phyloP scores from a whole-genome alignment of 1,140 invertebrate species.

The Macrobrachium nipponense region DNA sequence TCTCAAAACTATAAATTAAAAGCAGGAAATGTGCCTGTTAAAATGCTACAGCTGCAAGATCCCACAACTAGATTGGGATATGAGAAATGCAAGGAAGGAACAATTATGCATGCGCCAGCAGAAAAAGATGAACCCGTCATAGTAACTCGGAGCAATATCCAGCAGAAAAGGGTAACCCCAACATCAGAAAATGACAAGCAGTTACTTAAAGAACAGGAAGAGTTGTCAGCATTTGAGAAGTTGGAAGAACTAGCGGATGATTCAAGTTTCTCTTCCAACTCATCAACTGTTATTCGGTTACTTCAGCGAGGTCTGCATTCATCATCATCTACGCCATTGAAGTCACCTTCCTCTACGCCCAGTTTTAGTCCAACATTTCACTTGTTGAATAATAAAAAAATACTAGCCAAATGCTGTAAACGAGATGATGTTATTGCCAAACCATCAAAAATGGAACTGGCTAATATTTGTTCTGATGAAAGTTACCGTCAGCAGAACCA shows the following conservation, averaged over 20 bases:
- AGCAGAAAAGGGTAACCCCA: background rate
- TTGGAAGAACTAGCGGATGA: slow-evolving; percentile 78
- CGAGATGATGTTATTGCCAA: no score
- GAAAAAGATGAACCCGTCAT: background rate
- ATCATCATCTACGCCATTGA: slow-evolving; percentile 68
- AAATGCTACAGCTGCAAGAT: background rate
- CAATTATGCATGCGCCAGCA: background rate
- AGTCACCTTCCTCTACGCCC: background rate
- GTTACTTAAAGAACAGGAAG: slow-evolving; percentile 67
- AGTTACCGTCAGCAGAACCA: background rate
- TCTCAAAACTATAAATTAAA: background rate
- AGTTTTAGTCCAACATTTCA: background rate
- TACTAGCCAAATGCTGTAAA: no score
- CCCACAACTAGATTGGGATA: background rate
- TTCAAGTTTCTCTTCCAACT: slow-evolving; percentile 80
- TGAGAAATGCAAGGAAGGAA: background rate
- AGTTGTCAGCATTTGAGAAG: slow-evolving; percentile 78
- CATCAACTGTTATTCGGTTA: slow-evolving; percentile 74
- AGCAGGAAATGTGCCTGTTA: background rate
- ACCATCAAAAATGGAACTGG: no score
- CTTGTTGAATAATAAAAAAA: background rate
- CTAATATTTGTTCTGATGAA: background rate
- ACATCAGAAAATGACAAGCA: slow-evolving; percentile 35
- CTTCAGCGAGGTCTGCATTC: slow-evolving; percentile 67
- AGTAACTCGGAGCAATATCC: background rate